phyloP scores from a whole-genome alignment of 2,797 vertebrate genomes.

The Toxotes lorentzi region DNA sequence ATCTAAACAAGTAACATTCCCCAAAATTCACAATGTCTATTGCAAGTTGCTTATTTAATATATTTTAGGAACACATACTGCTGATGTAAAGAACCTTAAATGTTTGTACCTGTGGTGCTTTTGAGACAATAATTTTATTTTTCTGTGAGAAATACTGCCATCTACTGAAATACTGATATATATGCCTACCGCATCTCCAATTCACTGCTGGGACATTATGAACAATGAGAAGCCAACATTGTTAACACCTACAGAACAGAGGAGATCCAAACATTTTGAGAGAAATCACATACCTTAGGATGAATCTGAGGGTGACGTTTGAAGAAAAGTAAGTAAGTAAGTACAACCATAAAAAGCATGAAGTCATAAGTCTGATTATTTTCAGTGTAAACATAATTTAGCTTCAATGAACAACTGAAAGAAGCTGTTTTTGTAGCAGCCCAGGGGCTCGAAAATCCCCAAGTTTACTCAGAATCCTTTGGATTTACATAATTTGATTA shows the following conservation, averaged over 20 bases:
- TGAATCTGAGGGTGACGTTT: neutral
- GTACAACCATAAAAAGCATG: neutral
- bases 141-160: slow-evolving; percentile 47
- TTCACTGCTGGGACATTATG: neutral
- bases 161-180: slow-evolving; percentile 31
- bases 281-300: neutral
- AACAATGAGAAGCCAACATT: neutral
- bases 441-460: neutral
- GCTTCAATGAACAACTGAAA: neutral
- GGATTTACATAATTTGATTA: neutral
- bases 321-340: too few relatives aligned
- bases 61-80: neutral
- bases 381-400: neutral
- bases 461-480: neutral
- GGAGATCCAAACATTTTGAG: neutral
- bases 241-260: neutral
- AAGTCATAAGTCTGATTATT: neutral
- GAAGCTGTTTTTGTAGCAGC: neutral
- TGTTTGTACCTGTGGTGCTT: neutral
- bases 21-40: too few relatives aligned
- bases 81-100: neutral
- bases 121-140: neutral
- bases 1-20: neutral
- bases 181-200: fast-evolving
- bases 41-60: neutral